Evolutionary conservation across 2,113 vertebrate genomes (phyloP), one percentile per base, ranked within the genome.

Genomic region (Hyaena hyaena): DNA sequence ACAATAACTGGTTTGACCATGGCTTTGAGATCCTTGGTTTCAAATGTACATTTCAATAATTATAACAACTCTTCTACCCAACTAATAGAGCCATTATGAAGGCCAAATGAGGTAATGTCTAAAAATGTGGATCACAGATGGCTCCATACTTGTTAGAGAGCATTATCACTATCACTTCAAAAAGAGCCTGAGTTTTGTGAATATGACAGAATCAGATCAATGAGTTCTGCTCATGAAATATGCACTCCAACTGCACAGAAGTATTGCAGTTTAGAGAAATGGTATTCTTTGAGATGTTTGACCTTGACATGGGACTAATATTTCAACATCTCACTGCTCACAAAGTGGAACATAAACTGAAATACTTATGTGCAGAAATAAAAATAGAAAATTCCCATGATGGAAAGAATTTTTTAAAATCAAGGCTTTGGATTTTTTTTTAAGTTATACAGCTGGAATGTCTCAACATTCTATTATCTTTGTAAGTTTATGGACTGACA

Each of bases 271-370:
- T 88, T 50, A 88, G 26, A 81, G 48, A 73, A 94, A 94, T 66
- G 39, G 23, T 82, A 15, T 80, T 92, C 21, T 92, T 85, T 74
- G 55, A 89, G 35, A 58, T 84, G 35, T 91, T 77, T 94, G 35
- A 79, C 53, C 71, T 92, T 96, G 63, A 80, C 45, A 80, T 53
- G 23, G 55, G 8, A 80, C 31, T 79, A 83, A 83, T 76, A 94
- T 84, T 97, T 92, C 83, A 96, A 83, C 12, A 92, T 84, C 21
- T 66, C 83, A 48, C 50, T 87, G 53, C n/a, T 92, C 53, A 58
- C 55, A 80, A 88, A 88, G 14, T 80, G 39, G 43, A 83, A 92
- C 9, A 92, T 61, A 97, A 92, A 80, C 28, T 71, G 17, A 88
- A 83, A 48, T 73, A 79, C 17, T 63, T 90, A 58, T 0, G 0